Conservation (phyloP, 2,797 vertebrate genomes). For the Mus minutoides region DNA sequence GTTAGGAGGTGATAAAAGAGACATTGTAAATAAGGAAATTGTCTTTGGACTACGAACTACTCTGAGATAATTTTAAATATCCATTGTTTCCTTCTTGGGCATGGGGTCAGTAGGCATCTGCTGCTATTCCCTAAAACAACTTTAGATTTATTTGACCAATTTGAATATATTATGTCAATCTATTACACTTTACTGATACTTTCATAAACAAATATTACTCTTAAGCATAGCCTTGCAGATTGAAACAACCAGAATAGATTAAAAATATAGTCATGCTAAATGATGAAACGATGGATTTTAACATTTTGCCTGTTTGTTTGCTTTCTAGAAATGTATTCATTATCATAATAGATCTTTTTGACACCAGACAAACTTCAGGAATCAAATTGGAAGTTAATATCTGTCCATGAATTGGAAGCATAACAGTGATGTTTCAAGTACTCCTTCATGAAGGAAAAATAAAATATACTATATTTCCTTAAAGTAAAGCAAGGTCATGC, state of each 20-base stretch:
- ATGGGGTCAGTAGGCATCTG: not conserved
- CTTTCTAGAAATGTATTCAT: not conserved
- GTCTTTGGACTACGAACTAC: not conserved
- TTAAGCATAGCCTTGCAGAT: not conserved
- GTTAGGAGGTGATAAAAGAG: not conserved
- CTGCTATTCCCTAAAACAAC: accelerated
- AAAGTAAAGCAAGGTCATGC: not conserved
- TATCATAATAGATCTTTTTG: not conserved
- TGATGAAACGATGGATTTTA: not conserved
- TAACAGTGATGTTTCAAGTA: not conserved
- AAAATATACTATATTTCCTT: not conserved
- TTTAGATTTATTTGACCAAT: not conserved
- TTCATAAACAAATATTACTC: not conserved
- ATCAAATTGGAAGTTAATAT: not conserved
- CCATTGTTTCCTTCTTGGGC: not conserved
- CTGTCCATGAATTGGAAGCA: not conserved
- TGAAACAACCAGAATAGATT: not conserved
- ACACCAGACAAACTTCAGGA: not conserved
- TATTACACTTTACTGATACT: not conserved
- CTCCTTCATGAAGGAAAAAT: not conserved
- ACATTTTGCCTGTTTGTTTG: not conserved
- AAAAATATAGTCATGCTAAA: not conserved
- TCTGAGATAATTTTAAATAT: not conserved
- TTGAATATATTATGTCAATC: not conserved
- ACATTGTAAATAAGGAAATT: not conserved